phyloP scores from a whole-genome alignment of 2,888 invertebrate species.

The Ametastegia equiseti region DNA sequence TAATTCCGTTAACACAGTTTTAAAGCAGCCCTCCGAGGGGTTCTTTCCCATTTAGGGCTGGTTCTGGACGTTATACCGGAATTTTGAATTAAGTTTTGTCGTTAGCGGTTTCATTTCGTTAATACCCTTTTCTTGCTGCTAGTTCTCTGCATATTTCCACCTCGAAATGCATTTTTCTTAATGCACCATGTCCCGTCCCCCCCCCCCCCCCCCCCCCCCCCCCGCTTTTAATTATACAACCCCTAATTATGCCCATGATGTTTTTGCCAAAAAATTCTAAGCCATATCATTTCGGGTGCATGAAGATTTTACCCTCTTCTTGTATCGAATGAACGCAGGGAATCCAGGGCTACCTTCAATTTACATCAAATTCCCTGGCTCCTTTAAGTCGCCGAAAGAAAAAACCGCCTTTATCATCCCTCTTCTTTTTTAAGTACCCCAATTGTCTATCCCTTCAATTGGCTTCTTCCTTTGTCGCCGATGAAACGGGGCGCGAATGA shows the following conservation, averaged over 20 bases:
- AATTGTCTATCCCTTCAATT: not conserved
- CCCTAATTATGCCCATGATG: not conserved
- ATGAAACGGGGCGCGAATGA: not conserved
- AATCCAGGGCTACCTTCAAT: not conserved
- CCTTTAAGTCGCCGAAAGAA: not conserved
- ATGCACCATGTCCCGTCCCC: constrained; percentile 24
- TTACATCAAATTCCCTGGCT: not conserved
- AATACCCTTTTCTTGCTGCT: constrained; percentile 24
- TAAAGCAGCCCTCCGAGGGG: constrained; percentile 49
- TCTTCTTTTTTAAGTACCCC: not conserved
- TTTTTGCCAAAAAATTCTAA: not conserved
- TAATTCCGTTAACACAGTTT: constrained; percentile 55
- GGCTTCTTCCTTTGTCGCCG: not conserved
- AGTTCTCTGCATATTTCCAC: not conserved
- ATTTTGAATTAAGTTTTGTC: constrained; percentile 50
- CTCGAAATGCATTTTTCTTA: constrained; percentile 21
- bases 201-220: no score
- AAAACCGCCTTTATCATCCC: not conserved
- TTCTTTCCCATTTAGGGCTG: constrained; percentile 47
- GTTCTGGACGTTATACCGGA: constrained; percentile 37
- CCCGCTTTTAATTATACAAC: not conserved
- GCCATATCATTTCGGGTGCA: no score
- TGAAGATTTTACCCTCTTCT: not conserved
- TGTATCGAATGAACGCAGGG: not conserved
- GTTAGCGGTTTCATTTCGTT: constrained; percentile 50